These are phyloP conservation scores for Acronicta alni DNA, from an alignment of 2,888 invertebrate genomes.

Conservation along the genomic window DNA sequence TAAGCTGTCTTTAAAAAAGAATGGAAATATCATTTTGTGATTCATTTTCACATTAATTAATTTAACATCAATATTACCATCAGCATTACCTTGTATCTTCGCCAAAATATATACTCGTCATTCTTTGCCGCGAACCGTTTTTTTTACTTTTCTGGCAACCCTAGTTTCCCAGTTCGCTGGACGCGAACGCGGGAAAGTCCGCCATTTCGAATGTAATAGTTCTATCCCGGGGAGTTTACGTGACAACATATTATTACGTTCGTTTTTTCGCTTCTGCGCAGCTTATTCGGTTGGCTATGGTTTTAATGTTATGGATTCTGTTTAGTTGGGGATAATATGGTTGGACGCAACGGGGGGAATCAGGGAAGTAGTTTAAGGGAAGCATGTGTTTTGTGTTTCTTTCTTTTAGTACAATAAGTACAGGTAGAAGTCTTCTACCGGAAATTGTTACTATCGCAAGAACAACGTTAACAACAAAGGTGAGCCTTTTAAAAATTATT, in stretches of 20 bases:
- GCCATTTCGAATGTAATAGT: constrained; percentile 49
- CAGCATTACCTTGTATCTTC: neutral
- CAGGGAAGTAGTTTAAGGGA: too few species aligned
- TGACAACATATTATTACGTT: constrained; percentile 52
- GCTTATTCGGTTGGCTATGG: constrained; percentile 27
- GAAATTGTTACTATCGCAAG: too few species aligned
- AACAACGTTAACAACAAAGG: too few species aligned
- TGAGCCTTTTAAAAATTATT: too few species aligned
- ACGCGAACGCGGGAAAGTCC: constrained; percentile 23
- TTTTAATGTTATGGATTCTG: constrained; percentile 7
- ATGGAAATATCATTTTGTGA: too few species aligned
- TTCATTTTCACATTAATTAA: too few species aligned
- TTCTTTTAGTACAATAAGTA: neutral
- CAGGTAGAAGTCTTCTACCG: too few species aligned
- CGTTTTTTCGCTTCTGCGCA: constrained; percentile 36
- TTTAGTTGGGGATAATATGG: constrained; percentile 8
- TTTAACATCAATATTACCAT: too few species aligned
- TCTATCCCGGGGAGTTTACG: constrained; percentile 43
- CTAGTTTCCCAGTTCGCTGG: neutral
- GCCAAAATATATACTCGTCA: neutral
- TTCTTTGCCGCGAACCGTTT: neutral
- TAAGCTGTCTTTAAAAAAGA: too few species aligned
- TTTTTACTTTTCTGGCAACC: constrained; percentile 16
- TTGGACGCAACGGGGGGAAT: neutral
- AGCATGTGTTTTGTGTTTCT: neutral